Conservation (phyloP, 2,797 vertebrate genomes). For the Heterohyrax brucei region DNA sequence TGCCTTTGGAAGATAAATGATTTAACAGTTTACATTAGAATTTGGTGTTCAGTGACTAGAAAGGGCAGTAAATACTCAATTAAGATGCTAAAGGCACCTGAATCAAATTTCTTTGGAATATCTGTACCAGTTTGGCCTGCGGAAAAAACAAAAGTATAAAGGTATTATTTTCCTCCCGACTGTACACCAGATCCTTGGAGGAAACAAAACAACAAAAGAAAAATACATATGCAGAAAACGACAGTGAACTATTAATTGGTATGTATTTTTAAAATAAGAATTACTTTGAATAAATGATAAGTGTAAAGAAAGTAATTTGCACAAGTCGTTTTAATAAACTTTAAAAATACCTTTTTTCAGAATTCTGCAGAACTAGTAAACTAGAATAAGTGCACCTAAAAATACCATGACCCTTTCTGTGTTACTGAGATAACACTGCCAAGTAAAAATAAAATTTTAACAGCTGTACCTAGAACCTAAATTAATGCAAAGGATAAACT, state of each 20-base stretch:
- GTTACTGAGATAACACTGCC: constrained; percentile 52
- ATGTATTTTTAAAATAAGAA: constrained; percentile 61
- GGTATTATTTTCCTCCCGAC: constrained; percentile 54
- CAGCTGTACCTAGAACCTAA: constrained; percentile 19
- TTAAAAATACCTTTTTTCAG: constrained; percentile 16
- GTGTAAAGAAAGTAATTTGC: constrained; percentile 48
- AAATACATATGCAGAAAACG: not conserved
- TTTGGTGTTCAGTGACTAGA: constrained; percentile 20
- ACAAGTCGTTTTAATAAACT: constrained; percentile 44
- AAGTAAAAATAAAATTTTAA: constrained; percentile 48
- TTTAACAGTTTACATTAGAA: constrained; percentile 52
- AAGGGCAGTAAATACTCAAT: constrained; percentile 15
- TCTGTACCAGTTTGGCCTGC: constrained; percentile 2
- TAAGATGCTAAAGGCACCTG: constrained; percentile 22
- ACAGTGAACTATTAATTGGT: constrained; percentile 22
- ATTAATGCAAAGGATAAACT: constrained; percentile 13
- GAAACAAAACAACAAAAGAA: constrained; percentile 42
- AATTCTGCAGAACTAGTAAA: constrained; percentile 45
- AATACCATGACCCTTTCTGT: constrained; percentile 29
- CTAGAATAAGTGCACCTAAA: constrained; percentile 44
- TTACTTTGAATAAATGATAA: constrained; percentile 40
- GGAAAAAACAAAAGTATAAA: constrained; percentile 40
- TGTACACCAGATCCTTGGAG: constrained; percentile 42
- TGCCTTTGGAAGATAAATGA: constrained; percentile 54
- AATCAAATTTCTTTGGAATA: constrained; percentile 58